Conservation (phyloP, 2,113 vertebrate genomes). For the Pungitius pungitius region DNA sequence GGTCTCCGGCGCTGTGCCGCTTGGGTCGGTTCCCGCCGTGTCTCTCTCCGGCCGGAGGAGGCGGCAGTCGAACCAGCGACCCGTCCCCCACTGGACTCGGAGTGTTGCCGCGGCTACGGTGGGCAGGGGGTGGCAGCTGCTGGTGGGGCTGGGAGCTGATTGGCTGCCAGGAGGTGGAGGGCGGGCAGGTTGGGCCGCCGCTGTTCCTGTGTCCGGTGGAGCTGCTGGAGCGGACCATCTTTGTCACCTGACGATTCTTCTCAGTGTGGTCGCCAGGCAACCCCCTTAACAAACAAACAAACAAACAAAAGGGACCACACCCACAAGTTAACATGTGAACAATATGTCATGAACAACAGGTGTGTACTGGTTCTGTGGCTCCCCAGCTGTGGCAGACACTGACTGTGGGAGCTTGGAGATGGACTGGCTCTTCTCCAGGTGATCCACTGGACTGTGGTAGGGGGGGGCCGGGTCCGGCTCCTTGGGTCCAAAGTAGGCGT, state of each 20-base stretch:
- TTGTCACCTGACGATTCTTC: constrained; percentile 75
- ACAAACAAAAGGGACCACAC: background rate
- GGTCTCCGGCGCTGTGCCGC: constrained; percentile 67
- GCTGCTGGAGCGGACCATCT: constrained; percentile 73
- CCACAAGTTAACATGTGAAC: background rate
- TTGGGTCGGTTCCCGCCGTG: constrained; percentile 78
- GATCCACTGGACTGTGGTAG: constrained; percentile 94
- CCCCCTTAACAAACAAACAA: constrained; percentile 38
- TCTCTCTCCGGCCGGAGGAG: constrained; percentile 85
- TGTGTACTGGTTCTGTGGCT: background rate
- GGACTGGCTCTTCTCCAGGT: constrained; percentile 87
- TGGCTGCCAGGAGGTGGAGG: constrained; percentile 92
- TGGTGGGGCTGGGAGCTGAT: constrained; percentile 76
- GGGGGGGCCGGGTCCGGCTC: constrained; percentile 95
- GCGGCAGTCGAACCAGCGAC: constrained; percentile 91
- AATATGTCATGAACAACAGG: background rate
- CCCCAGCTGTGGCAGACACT: constrained; percentile 64
- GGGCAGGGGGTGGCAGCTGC: constrained; percentile 71
- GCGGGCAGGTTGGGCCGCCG: constrained; percentile 78
- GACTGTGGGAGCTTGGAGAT: constrained; percentile 88
- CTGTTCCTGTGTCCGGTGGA: constrained; percentile 50
- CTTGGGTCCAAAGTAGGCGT: constrained; percentile 95
- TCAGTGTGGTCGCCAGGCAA: constrained; percentile 79
- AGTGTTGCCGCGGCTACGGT: constrained; percentile 80
- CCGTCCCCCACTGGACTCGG: constrained; percentile 86